phyloP scores from a whole-genome alignment of 2,113 vertebrate genomes.

The Brienomyrus brachyistius region DNA sequence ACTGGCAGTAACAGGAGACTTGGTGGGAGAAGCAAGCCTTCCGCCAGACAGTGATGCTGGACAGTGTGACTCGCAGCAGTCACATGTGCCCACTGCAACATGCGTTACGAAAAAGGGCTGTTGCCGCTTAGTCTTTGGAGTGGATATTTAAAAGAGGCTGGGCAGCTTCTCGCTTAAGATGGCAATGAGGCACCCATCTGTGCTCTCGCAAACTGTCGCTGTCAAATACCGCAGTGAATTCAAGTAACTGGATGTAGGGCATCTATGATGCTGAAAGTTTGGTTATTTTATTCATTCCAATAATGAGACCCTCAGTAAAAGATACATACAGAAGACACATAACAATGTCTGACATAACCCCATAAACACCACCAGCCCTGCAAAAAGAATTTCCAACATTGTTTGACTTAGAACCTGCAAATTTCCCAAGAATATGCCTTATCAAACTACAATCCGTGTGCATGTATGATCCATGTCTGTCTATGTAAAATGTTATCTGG shows the following conservation, averaged over 20 bases:
- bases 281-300: background rate
- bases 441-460: background rate
- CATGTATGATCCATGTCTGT: background rate
- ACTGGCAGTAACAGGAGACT: background rate
- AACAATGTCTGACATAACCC: background rate
- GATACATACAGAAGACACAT: background rate
- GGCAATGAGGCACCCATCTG: background rate
- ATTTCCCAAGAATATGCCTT: background rate
- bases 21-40: background rate
- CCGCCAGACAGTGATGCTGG: background rate
- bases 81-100: background rate
- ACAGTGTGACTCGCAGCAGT: background rate
- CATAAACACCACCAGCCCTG: background rate
- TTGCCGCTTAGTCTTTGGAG: background rate
- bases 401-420: background rate
- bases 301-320: background rate
- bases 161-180: background rate
- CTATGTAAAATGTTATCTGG: background rate
- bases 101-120: background rate
- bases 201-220: background rate
- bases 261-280: background rate
- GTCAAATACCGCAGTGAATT: background rate
- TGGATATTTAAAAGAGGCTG: background rate
- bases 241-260: background rate
- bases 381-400: background rate